Evolutionary conservation across 2,113 vertebrate genomes (phyloP), one percentile per base, ranked within the genome.

Genomic region (Phrynosoma platyrhinos): DNA sequence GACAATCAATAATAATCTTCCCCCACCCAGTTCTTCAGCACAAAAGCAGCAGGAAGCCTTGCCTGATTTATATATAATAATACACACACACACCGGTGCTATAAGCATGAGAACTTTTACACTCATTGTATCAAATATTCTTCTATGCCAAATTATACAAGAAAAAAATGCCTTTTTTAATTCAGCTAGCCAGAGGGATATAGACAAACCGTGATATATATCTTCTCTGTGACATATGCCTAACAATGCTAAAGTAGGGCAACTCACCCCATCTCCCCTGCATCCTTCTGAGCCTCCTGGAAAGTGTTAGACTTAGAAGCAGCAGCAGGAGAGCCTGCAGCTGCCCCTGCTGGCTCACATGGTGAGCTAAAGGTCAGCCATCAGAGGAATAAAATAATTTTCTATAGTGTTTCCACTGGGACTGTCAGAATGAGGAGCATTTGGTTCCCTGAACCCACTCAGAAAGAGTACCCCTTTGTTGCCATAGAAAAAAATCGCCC

Each of bases 151-250:
- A 91, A 90, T 77, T 82, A 87, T 90, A 86, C 52, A 9, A 90
- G 58, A 53, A 3, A 88, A 36, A 27, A 87, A 78, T 82, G 88
- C 36, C 52, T 87, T 91, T 88, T 90, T 82, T 85, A 78, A 47
- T 55, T 88, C 80, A 0, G 0, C 27, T 84, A 0, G 0, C 27
- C 84, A 4, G 62, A 32, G 72, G 42, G 81, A 84, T 90, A 68
- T 91, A 71, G 55, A 85, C 36, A 12, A 9, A 90, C 90, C 10
- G 76, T 81, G 16, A 90, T 82, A 79, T 90, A 90, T 88, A 89
- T 76, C 52, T 91, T 86, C 81, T 71, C 25, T 16, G 27, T 47
- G 88, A 42, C 79, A 90, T n/a, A 80, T 79, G 5, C 68, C 9
- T 76, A 87, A 79, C 53, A 75, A 12, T 85, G 58, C 81, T 77